Conservation (phyloP, 2,113 vertebrate species). For the Crocuta crocuta region DNA sequence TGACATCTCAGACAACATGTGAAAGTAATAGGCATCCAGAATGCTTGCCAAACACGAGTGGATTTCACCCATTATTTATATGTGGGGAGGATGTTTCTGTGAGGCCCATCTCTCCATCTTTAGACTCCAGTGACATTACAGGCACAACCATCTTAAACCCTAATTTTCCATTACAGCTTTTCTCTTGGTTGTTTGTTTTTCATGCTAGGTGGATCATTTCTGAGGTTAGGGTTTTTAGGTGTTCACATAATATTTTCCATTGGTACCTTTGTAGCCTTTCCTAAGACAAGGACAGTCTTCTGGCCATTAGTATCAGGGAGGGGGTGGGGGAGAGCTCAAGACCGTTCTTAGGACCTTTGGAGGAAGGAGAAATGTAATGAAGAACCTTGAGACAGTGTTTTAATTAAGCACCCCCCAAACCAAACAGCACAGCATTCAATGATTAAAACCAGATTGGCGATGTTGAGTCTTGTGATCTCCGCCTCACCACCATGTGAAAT, state of each 20-base stretch:
- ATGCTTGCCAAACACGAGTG: background rate
- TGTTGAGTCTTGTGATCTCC: background rate
- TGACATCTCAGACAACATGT: background rate
- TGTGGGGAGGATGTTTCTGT: background rate
- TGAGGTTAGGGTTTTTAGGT: slow-evolving; percentile 51
- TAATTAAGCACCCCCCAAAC: background rate
- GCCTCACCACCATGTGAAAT: background rate
- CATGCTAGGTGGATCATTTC: slow-evolving; percentile 1
- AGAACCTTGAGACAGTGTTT: background rate
- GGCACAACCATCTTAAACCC: background rate
- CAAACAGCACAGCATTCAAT: background rate
- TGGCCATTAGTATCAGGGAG: background rate
- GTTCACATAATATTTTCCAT: slow-evolving; percentile 50
- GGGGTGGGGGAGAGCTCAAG: background rate
- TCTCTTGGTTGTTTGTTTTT: slow-evolving; percentile 61
- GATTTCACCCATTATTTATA: background rate
- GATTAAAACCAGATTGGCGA: background rate
- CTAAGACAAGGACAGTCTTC: background rate
- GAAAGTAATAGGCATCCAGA: background rate
- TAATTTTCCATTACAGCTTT: slow-evolving; percentile 36
- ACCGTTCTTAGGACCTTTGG: background rate
- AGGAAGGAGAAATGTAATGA: background rate
- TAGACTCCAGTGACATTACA: background rate
- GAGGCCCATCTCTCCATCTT: background rate
- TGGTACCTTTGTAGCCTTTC: slow-evolving; percentile 41